Evolutionary conservation across 2,113 vertebrate genomes (phyloP).

Genomic region (Aptenodytes patagonicus): DNA sequence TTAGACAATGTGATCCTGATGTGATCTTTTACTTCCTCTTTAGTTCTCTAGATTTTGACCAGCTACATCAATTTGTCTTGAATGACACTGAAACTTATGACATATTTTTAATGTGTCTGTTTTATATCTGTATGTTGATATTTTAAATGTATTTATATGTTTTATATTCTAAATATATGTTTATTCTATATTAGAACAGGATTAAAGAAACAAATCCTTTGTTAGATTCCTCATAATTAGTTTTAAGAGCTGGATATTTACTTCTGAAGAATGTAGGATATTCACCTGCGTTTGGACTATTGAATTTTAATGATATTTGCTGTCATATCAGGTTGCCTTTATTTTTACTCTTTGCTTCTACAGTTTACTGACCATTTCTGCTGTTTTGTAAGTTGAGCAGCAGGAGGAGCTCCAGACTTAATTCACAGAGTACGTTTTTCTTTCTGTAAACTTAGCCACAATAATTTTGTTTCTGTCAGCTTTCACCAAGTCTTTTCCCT

Average conservation of each 20-base stretch:
- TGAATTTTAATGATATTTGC: not conserved
- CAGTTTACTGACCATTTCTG: not conserved
- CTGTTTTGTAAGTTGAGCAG: not conserved
- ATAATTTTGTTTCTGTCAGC: not conserved
- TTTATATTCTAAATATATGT: not conserved
- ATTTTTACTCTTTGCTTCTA: fast-evolving
- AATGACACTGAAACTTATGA: not conserved
- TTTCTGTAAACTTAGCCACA: not conserved
- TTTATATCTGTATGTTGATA: not conserved
- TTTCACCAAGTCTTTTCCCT: not conserved
- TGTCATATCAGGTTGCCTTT: not conserved
- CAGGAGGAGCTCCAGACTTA: slow-evolving; percentile 15
- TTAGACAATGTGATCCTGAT: not conserved
- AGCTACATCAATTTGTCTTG: not conserved
- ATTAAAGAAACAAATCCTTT: not conserved
- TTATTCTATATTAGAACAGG: not conserved
- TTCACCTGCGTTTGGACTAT: fast-evolving
- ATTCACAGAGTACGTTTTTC: not conserved
- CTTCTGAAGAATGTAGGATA: not conserved
- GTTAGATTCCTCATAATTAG: not conserved
- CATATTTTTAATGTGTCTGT: not conserved
- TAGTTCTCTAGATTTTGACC: not conserved
- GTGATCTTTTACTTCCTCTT: not conserved
- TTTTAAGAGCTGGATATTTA: not conserved
- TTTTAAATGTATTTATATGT: not conserved